A percentile compares a stretch with the other conserved stretches of the same genome.
Evolutionary conservation across 2,113 vertebrate genomes (phyloP).

Genomic region (Triplophysa rosa): DNA sequence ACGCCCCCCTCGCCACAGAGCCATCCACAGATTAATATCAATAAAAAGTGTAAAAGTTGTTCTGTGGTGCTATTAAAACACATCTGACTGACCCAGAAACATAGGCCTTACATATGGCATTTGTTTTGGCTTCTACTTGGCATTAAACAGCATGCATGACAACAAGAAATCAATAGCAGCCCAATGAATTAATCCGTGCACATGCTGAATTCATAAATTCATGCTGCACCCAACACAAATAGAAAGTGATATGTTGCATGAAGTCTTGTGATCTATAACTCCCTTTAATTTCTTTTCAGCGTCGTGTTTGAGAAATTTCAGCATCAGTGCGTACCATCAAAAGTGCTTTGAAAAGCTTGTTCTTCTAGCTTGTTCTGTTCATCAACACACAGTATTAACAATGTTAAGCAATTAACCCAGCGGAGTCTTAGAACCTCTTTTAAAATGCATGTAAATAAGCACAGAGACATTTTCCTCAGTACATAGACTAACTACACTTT

Average conservation of each 20-base stretch:
- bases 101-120: too few relatives aligned
- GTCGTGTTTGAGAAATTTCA: background rate
- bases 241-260: background rate
- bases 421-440: background rate
- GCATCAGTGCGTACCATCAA: background rate
- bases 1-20: too few relatives aligned
- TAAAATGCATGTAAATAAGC: slow-evolving; percentile 1
- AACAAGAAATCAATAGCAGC: background rate
- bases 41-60: too few relatives aligned
- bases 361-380: background rate
- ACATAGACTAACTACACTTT: slow-evolving; percentile 4
- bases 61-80: too few relatives aligned
- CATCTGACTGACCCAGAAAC: too few relatives aligned
- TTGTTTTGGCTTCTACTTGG: too few relatives aligned
- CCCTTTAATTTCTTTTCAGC: background rate
- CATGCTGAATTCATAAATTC: background rate
- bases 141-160: background rate
- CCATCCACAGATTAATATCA: too few relatives aligned
- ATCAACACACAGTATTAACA: background rate
- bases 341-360: background rate
- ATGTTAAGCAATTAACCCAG: background rate
- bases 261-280: background rate
- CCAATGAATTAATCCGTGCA: background rate
- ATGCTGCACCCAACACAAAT: background rate
- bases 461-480: background rate